Base-by-base conservation (phyloP, 2,797 vertebrate species). In the Gadopsis marmoratus region DNA sequence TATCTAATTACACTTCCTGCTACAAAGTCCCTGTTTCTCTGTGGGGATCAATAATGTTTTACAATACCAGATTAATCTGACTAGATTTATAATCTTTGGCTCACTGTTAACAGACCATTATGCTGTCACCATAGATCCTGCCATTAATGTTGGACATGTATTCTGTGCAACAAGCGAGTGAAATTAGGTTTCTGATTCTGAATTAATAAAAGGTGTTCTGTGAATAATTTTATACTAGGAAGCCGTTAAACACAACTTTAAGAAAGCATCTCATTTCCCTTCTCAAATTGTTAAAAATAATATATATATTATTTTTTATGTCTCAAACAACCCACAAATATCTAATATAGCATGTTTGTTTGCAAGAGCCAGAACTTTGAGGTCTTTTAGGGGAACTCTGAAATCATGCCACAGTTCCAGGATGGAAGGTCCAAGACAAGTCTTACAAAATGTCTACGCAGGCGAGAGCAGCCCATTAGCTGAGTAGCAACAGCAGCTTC, bases 11-110 rank as follows among this genome's bases (percentile, higher is more conserved):
- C 14, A 47, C 3, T 17, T 69, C 26, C 51, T 68, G 56, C 51
- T 45, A 56, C 3, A 58, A 51, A 71, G 29, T 43, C n/a, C 10
- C 50, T 4, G 7, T 73, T 54, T 56, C 37, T 63, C 31, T 51
- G 60, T 16, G 11, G 70, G 31, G 43, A 78, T 60, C 62, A 73
- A 76, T 75, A 72, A 29, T 50, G n/a, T 61, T 68, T 53, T 12
- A 1, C n/a, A 41, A 71, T 58, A 48, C 64, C 5, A 55, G 26
- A 62, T 74, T 67, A 21, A 72, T 35, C 51, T 41, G 31, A 75
- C 62, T 74, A n/a, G 26, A 66, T 66, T 55, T 39, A 56, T 47
- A 51, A 74, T 77, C 14, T 21, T 55, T 51, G 33, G 21, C 29
- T 61, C 17, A 35, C 45, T 29, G 35, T 63, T 62, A 31, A 39